Evolutionary conservation across 1,140 invertebrate species (phyloP), one percentile per base, ranked within the genome.

Genomic region (Temnothorax nylanderi): DNA sequence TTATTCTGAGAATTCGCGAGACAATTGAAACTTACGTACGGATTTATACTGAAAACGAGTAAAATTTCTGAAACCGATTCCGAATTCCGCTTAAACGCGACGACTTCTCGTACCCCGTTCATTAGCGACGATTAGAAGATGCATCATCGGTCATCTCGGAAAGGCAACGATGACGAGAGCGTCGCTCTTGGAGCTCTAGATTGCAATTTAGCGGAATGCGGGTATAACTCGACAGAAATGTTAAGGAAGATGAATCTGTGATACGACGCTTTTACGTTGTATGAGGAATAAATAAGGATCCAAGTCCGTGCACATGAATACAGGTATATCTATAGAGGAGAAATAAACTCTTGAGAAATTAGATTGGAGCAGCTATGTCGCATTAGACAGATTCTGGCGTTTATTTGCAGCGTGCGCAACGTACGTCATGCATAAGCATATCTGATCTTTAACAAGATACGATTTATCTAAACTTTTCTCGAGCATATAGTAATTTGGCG

Each of bases 101-200:
- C 32, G 69, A 49, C 6, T 84, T 84, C 69, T 75, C 56, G 26
- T 34, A 32, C 71, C 21, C 71, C 21, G 18, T 60, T 82, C 54
- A 74, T 84, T 18, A 84, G 32, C n/a, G 67, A 7, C 10, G 44
- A 75, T 84, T 75, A 74, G 75, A 74, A n/a, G 80, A 81, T 37
- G 78, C 65, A 49, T 81, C 65, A 71, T 81, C 64, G 69, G 80
- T 75, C 44, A 62, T 84, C 69, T 84, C 54, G 54, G 54, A 58
- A 49, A 47, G 41, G 41, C 80, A 32, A 49, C 26, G 69, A 84
- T 74, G 80, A 84, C 54, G 80, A 32, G 58, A 72, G 32, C 54
- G 18, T 74, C 54, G 54, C 54, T 74, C 54, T 84, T 74, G 56
- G 69, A 74, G 47, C 41, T 21, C 13, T 84, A 60, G 18, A 51